These are phyloP conservation scores for Gadus macrocephalus DNA, from an alignment of 2,113 vertebrate genomes.

Conservation along the genomic window DNA sequence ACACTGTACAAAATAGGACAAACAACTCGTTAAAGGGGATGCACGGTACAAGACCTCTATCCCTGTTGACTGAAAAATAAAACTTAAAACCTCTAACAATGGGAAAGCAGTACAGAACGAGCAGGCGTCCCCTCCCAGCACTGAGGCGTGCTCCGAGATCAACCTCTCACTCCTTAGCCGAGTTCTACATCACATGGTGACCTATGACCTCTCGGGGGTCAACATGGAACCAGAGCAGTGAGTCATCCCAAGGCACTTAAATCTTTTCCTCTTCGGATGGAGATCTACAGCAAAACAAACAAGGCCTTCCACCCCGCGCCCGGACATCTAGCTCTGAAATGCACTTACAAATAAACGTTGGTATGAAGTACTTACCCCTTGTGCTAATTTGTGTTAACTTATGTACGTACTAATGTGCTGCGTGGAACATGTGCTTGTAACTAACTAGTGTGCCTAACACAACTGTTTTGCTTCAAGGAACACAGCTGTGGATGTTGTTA, in stretches of 20 bases:
- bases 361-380: constrained; percentile 34
- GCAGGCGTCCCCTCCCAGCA: constrained; percentile 34
- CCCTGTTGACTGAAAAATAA: constrained; percentile 21
- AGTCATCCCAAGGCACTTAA: constrained; percentile 72
- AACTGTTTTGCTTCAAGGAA: constrained; percentile 36
- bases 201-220: constrained; percentile 34
- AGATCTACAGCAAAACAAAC: constrained; percentile 45
- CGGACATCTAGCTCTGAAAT: constrained; percentile 51
- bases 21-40: too few species aligned
- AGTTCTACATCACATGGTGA: too few species aligned
- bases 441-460: constrained; percentile 12
- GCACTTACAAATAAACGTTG: constrained; percentile 43
- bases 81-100: constrained; percentile 12
- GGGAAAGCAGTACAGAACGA: constrained; percentile 29
- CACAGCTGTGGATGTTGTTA: constrained; percentile 10
- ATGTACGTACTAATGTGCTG: constrained; percentile 15
- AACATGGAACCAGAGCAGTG: constrained; percentile 32
- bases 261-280: constrained; percentile 56
- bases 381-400: constrained; percentile 16
- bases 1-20: too few species aligned
- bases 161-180: constrained; percentile 23
- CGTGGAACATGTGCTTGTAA: constrained; percentile 19
- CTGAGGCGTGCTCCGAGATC: constrained; percentile 39
- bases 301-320: constrained; percentile 35
- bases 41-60: not conserved